Percentiles rank a stretch among this genome's conserved stretches.
Evolutionary conservation across 2,797 vertebrate species (phyloP).

Genomic region (Miichthys miiuy): DNA sequence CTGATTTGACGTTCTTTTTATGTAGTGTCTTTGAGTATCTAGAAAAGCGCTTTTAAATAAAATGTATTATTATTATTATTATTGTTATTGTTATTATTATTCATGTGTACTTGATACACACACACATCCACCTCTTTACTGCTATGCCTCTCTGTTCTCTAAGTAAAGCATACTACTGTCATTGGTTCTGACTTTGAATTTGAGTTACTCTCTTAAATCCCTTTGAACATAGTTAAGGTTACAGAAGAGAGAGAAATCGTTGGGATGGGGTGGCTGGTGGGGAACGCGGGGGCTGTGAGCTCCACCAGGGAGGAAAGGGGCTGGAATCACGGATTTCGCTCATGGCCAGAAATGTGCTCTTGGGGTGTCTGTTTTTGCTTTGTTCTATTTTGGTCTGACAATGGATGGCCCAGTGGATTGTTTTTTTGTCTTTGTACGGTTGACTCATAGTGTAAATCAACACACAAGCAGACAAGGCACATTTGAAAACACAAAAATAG

Average conservation of each 20-base stretch:
- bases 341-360: conserved; percentile 70
- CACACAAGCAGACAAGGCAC: conserved; percentile 48
- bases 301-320: conserved; percentile 42
- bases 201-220: conserved; percentile 46
- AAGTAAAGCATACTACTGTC: conserved; percentile 31
- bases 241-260: conserved; percentile 37
- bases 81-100: too few relatives aligned
- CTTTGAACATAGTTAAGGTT: conserved; percentile 67
- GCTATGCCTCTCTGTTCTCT: background rate
- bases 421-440: conserved; percentile 56
- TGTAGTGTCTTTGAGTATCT: too few relatives aligned
- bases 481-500: conserved; percentile 43
- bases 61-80: too few relatives aligned
- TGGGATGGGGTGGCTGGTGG: background rate
- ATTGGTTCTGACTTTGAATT: conserved; percentile 53
- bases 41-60: too few relatives aligned
- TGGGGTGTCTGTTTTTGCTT: conserved; percentile 62
- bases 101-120: too few relatives aligned
- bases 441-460: conserved; percentile 52
- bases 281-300: conserved; percentile 32
- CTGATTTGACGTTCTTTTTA: too few relatives aligned
- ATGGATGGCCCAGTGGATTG: conserved; percentile 44
- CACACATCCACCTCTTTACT: background rate
- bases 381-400: conserved; percentile 76
- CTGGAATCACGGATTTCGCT: conserved; percentile 65